Evolutionary conservation across 2,113 vertebrate species (phyloP).

Genomic region (Hypanus sabinus): DNA sequence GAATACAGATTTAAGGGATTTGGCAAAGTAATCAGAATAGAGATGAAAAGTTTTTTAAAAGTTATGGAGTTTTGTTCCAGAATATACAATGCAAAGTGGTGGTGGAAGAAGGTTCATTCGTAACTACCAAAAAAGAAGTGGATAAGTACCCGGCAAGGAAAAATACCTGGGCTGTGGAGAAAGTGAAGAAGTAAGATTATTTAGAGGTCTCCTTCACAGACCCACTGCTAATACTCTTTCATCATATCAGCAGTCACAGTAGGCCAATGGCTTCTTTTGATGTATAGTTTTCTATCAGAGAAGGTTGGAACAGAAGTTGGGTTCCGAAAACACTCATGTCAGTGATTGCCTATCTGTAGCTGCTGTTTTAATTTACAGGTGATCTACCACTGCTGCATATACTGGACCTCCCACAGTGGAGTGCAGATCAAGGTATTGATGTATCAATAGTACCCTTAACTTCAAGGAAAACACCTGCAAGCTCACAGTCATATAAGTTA

Average conservation of each 20-base stretch:
- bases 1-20: no score
- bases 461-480: neutral
- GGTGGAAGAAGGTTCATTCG: neutral
- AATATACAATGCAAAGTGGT: neutral
- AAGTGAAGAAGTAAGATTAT: neutral
- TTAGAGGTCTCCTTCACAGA: neutral
- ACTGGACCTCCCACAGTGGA: constrained; percentile 9
- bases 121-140: neutral
- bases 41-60: no score
- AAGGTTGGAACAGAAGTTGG: neutral
- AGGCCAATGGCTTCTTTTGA: neutral
- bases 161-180: neutral
- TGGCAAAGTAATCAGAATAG: no score
- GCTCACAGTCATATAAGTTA: no score
- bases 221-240: no score
- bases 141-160: neutral
- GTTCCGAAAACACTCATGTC: neutral
- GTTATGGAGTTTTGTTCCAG: no score
- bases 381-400: neutral
- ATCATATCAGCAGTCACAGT: no score
- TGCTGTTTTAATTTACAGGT: constrained; percentile 14
- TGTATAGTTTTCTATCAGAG: neutral
- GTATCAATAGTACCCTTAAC: neutral
- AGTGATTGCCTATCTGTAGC: neutral
- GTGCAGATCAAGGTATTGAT: neutral